Evolutionary conservation across 1,140 invertebrate genomes (phyloP).

Genomic region (Bombus vancouverensis): DNA sequence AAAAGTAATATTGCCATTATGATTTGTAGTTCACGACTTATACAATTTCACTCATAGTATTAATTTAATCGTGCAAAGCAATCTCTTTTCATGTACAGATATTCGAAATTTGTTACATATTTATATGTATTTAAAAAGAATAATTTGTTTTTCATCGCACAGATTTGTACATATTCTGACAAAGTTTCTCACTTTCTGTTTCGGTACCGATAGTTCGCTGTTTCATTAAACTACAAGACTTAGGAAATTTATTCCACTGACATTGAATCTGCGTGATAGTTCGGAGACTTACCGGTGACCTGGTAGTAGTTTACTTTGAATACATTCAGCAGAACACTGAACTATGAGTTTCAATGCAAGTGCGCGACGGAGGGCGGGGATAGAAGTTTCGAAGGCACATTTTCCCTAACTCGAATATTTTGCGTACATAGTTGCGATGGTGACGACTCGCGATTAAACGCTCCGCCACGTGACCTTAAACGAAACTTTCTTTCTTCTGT

Average conservation of each 20-base stretch:
- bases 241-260: slow-evolving; percentile 40
- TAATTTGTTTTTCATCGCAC: background rate
- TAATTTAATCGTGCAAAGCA: background rate
- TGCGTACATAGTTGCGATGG: slow-evolving; percentile 40
- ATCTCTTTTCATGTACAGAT: too few relatives aligned
- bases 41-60: background rate
- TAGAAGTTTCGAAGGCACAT: slow-evolving; percentile 48
- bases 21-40: too few relatives aligned
- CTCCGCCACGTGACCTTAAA: slow-evolving; percentile 47
- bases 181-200: slow-evolving; percentile 18
- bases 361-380: background rate
- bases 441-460: slow-evolving; percentile 57
- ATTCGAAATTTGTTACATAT: too few relatives aligned
- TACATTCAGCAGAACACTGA: slow-evolving; percentile 55
- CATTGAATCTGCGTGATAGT: slow-evolving; percentile 48
- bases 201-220: background rate
- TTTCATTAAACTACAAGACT: slow-evolving; percentile 21
- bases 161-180: background rate
- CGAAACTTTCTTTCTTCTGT: slow-evolving; percentile 37
- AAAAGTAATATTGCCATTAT: background rate
- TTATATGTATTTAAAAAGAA: background rate
- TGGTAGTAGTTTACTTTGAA: slow-evolving; percentile 56
- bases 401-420: slow-evolving; percentile 62
- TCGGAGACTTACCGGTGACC: slow-evolving; percentile 51
- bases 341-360: slow-evolving; percentile 60